These are phyloP conservation scores for Columba janthina DNA, from an alignment of 2,113 vertebrate species.

Conservation along the genomic window DNA sequence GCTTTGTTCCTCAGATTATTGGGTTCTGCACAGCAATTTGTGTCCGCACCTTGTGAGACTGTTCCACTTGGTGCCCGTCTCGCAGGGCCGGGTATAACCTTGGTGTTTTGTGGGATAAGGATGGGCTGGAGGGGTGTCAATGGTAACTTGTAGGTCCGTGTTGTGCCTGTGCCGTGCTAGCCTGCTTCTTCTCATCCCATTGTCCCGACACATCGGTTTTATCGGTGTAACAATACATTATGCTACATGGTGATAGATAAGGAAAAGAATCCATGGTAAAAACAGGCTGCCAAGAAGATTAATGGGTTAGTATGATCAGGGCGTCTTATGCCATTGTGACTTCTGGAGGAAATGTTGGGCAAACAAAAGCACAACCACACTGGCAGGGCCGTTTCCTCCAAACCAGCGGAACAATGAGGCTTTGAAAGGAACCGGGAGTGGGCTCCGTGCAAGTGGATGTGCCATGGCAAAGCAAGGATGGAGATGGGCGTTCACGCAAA, in stretches of 20 bases:
- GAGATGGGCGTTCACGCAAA: background rate
- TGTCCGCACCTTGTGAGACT: background rate
- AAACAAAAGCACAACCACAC: background rate
- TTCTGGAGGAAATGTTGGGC: background rate
- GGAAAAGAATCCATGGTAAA: background rate
- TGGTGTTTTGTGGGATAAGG: background rate
- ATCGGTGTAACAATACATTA: accelerated
- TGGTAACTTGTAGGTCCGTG: background rate
- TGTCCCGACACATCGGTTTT: background rate
- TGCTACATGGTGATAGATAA: accelerated
- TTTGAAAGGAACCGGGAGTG: background rate
- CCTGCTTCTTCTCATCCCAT: background rate
- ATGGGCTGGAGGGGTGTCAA: background rate
- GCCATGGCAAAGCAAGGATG: background rate
- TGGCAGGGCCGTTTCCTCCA: background rate
- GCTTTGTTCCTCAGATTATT: background rate
- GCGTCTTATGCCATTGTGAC: background rate
- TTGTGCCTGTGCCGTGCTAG: background rate
- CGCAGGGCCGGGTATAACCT: background rate
- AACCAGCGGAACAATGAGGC: background rate
- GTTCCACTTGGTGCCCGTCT: background rate
- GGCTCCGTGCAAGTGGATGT: background rate
- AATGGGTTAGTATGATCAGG: too few relatives aligned
- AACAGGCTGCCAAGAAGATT: background rate
- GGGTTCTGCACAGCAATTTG: background rate